phyloP scores from a whole-genome alignment of 2,888 invertebrate species.

The Bedellia somnulentella region DNA sequence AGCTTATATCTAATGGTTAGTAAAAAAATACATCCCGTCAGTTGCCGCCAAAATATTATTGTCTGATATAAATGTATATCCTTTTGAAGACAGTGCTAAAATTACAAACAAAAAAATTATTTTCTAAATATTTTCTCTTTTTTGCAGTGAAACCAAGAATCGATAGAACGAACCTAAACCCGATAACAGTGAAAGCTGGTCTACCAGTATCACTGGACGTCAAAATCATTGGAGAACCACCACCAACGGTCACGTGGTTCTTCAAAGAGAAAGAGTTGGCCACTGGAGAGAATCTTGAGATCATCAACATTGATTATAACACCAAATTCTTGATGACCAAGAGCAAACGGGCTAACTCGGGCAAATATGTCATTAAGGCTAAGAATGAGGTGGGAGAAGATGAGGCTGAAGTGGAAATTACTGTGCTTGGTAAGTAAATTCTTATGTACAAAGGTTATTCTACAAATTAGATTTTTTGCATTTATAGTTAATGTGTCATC shows the following conservation, averaged over 20 bases:
- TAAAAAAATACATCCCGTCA: too few relatives aligned
- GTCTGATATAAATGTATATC: too few relatives aligned
- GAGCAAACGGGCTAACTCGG: constrained; percentile 78
- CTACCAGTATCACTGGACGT: constrained; percentile 85
- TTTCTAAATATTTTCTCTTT: neutral
- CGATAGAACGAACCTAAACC: constrained; percentile 85
- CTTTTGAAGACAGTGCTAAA: too few relatives aligned
- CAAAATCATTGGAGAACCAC: constrained; percentile 90
- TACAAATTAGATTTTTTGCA: too few relatives aligned
- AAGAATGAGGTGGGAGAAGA: constrained; percentile 94
- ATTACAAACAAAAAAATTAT: neutral
- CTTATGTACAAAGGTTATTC: too few relatives aligned
- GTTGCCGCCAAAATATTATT: too few relatives aligned
- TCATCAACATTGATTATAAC: constrained; percentile 86
- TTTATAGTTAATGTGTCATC: too few relatives aligned
- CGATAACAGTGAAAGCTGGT: constrained; percentile 84
- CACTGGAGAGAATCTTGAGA: constrained; percentile 66
- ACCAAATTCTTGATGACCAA: constrained; percentile 87
- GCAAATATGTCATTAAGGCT: constrained; percentile 86
- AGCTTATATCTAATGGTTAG: too few relatives aligned
- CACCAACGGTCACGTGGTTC: constrained; percentile 89
- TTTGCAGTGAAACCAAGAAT: constrained; percentile 88
- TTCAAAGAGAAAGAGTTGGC: constrained; percentile 71
- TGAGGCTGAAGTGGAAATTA: constrained; percentile 86
- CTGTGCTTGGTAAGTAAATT: constrained; percentile 64